Percentiles rank a stretch among this genome's conserved stretches.
These are phyloP conservation scores for Tetranychus truncatus DNA, from an alignment of 2,888 invertebrate species.

Conservation along the genomic window DNA sequence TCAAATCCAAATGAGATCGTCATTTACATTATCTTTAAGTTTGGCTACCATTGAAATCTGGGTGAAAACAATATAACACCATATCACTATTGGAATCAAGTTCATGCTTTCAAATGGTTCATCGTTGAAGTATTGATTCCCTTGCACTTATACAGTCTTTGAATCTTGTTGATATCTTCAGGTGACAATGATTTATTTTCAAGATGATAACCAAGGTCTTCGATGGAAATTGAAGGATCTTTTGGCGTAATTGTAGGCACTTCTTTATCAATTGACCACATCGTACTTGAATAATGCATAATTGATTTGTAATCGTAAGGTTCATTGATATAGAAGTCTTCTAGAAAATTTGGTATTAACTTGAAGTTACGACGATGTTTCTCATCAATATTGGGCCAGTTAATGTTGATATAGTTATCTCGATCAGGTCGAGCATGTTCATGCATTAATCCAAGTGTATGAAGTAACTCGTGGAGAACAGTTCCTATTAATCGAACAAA, in stretches of 20 bases:
- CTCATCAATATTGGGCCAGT: background rate
- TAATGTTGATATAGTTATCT: background rate
- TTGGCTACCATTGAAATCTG: too few species aligned
- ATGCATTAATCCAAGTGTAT: background rate
- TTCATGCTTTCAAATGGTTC: background rate
- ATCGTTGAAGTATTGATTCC: background rate
- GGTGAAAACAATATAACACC: too few species aligned
- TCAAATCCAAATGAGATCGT: too few species aligned
- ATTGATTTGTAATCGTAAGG: background rate
- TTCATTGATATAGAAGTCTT: background rate
- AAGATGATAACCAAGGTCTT: background rate
- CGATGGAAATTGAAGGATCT: background rate
- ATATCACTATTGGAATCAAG: background rate
- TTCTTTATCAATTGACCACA: background rate
- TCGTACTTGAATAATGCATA: background rate
- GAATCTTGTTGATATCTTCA: background rate
- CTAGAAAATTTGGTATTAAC: background rate
- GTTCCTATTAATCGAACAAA: background rate
- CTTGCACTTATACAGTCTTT: background rate
- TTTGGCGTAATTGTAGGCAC: background rate
- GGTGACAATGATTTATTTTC: constrained; percentile 1
- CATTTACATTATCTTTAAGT: too few species aligned
- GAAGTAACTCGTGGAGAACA: background rate
- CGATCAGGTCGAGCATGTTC: background rate
- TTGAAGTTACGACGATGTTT: background rate